Evolutionary conservation across 1,140 invertebrate species (phyloP).

Genomic region (Drosophila saltans): DNA sequence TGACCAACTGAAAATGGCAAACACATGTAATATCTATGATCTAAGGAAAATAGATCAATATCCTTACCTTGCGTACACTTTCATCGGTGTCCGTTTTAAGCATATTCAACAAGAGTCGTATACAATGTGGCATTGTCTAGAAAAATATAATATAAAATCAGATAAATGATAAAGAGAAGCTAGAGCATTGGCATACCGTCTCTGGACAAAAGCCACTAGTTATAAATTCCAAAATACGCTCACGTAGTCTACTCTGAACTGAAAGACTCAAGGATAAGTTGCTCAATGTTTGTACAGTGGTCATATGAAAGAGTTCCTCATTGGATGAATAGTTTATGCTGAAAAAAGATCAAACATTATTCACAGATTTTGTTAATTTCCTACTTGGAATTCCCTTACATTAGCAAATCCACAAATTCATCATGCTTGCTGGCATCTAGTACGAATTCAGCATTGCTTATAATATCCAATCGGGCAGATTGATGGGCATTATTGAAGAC

Average conservation of each 20-base stretch:
- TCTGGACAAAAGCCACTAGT: slow-evolving; percentile 60
- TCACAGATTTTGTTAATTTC: background rate
- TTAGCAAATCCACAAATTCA: slow-evolving; percentile 70
- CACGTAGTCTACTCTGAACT: slow-evolving; percentile 57
- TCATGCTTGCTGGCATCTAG: slow-evolving; percentile 73
- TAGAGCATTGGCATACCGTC: slow-evolving; percentile 24
- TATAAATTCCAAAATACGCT: slow-evolving; percentile 65
- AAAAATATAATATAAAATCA: background rate
- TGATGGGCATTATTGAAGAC: slow-evolving; percentile 62
- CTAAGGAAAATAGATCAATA: too few species aligned
- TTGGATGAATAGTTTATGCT: slow-evolving; percentile 69
- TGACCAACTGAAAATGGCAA: slow-evolving; percentile 52
- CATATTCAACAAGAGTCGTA: slow-evolving; percentile 69
- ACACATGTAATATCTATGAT: too few species aligned
- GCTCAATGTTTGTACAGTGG: slow-evolving; percentile 66
- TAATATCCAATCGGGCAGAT: slow-evolving; percentile 63
- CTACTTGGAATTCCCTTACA: slow-evolving; percentile 41
- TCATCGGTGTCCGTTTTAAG: slow-evolving; percentile 71
- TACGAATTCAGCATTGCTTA: slow-evolving; percentile 65
- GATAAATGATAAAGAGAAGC: background rate
- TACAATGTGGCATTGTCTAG: slow-evolving; percentile 63
- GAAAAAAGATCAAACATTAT: slow-evolving; percentile 9
- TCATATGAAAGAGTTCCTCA: slow-evolving; percentile 63
- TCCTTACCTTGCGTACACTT: slow-evolving; percentile 57
- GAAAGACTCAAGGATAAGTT: slow-evolving; percentile 60